A percentile compares a stretch with the other conserved stretches of the same genome.
Conservation (phyloP, 2,797 vertebrate species). For the Harpagifer antarcticus region DNA sequence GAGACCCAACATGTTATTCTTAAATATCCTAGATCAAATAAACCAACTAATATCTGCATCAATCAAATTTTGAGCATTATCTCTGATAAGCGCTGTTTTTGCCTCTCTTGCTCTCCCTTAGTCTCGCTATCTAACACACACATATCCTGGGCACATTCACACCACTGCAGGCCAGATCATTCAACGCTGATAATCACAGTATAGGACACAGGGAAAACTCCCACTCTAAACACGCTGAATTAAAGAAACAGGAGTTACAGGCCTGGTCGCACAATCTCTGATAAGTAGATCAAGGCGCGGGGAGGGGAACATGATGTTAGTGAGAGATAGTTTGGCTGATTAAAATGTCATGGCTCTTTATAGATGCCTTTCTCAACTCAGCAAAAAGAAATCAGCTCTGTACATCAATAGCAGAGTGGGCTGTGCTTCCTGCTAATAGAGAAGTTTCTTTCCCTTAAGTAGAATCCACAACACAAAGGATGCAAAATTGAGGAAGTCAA, state of each 20-base stretch:
- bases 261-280: slow-evolving; percentile 75
- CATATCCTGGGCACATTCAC: slow-evolving; percentile 34
- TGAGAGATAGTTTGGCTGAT: slow-evolving; percentile 82
- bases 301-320: slow-evolving; percentile 82
- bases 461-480: slow-evolving; percentile 64
- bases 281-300: slow-evolving; percentile 82
- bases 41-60: slow-evolving; percentile 47
- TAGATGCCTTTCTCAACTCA: slow-evolving; percentile 82
- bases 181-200: slow-evolving; percentile 71
- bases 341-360: slow-evolving; percentile 85
- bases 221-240: slow-evolving; percentile 78
- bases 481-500: slow-evolving; percentile 34
- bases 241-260: slow-evolving; percentile 77
- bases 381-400: slow-evolving; percentile 79
- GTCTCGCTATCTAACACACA: slow-evolving; percentile 31
- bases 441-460: slow-evolving; percentile 73
- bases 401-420: slow-evolving; percentile 78
- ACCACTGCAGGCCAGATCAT: slow-evolving; percentile 71
- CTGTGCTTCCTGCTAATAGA: slow-evolving; percentile 73
- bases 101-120: slow-evolving; percentile 28
- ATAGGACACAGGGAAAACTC: slow-evolving; percentile 79
- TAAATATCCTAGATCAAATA: slow-evolving; percentile 51
- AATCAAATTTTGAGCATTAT: slow-evolving; percentile 55
- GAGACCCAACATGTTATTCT: slow-evolving; percentile 17
- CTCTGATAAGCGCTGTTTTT: slow-evolving; percentile 47